A percentile compares a stretch with the other conserved stretches of the same genome.
Conservation (phyloP, 1,140 invertebrate species). For the Drosophila tani region DNA sequence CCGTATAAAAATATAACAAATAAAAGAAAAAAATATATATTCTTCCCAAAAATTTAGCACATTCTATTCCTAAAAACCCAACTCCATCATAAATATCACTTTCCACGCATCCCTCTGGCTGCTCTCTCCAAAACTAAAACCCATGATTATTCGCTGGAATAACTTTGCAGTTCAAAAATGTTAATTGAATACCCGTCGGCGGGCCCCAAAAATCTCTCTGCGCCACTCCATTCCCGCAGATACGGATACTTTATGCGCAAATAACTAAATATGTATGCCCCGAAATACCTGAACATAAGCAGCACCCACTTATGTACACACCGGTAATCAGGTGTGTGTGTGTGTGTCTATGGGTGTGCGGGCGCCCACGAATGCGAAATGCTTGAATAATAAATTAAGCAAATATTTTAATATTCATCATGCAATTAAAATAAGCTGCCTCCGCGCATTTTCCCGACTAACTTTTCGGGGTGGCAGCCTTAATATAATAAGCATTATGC, state of each 20-base stretch:
- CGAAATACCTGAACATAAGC: slow-evolving; percentile 25
- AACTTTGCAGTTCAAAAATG: slow-evolving; percentile 42
- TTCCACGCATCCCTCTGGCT: background rate
- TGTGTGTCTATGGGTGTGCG: background rate
- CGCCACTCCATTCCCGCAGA: slow-evolving; percentile 1
- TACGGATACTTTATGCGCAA: slow-evolving; percentile 65
- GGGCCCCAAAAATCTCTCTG: slow-evolving; percentile 21
- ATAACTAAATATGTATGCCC: slow-evolving; percentile 69
- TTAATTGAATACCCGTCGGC: slow-evolving; percentile 44
- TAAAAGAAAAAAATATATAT: background rate
- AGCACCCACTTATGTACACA: slow-evolving; percentile 27
- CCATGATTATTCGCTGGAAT: slow-evolving; percentile 25
- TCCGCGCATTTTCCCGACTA: slow-evolving; percentile 31
- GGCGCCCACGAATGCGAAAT: slow-evolving; percentile 66
- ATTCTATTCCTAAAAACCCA: background rate
- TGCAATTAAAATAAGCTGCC: slow-evolving; percentile 84
- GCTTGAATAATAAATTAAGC: slow-evolving; percentile 82
- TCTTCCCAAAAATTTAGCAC: background rate
- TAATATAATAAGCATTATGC: slow-evolving; percentile 75
- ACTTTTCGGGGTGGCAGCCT: slow-evolving; percentile 65
- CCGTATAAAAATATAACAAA: too few relatives aligned
- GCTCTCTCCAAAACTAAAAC: background rate
- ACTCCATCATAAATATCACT: background rate
- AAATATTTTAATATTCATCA: slow-evolving; percentile 85
- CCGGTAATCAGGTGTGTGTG: slow-evolving; percentile 37